phyloP scores from a whole-genome alignment of 2,888 invertebrate genomes.

The Sisyra nigra region DNA sequence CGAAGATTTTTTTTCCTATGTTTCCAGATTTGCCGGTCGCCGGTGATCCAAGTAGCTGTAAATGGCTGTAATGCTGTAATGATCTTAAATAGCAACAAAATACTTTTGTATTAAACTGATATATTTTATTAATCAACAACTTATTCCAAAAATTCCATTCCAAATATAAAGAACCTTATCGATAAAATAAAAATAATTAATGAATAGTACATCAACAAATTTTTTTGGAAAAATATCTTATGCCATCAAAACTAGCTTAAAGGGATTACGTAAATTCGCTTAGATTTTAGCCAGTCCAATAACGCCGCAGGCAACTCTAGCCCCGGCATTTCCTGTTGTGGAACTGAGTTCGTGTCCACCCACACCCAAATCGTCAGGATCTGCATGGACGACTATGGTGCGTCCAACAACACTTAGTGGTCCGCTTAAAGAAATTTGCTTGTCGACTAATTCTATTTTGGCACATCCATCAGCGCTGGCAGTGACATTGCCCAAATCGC shows the following conservation, averaged over 20 bases:
- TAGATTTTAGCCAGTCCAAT: conserved; percentile 50
- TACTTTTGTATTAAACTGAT: too few relatives aligned
- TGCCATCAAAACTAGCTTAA: neutral
- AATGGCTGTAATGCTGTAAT: too few relatives aligned
- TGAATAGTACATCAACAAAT: conserved; percentile 1
- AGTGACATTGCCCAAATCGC: conserved; percentile 78
- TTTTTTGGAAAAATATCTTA: conserved; percentile 1
- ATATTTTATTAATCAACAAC: too few relatives aligned
- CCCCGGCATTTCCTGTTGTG: conserved; percentile 90
- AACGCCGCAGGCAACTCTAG: conserved; percentile 75
- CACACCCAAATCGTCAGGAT: conserved; percentile 83
- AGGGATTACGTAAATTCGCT: conserved; percentile 14
- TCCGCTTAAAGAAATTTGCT: conserved; percentile 48
- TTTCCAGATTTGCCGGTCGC: too few relatives aligned
- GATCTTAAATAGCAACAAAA: too few relatives aligned
- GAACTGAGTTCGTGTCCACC: conserved; percentile 87
- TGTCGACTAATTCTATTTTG: conserved; percentile 46
- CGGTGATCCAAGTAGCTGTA: too few relatives aligned
- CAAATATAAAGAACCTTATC: too few relatives aligned
- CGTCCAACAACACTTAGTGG: conserved; percentile 66
- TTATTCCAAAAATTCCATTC: too few relatives aligned
- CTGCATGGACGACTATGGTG: conserved; percentile 80
- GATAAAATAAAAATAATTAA: too few relatives aligned
- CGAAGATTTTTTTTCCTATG: too few relatives aligned
- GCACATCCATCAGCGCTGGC: conserved; percentile 45